Conservation (phyloP, 2,797 vertebrate species). For the Myotis daubentonii region DNA sequence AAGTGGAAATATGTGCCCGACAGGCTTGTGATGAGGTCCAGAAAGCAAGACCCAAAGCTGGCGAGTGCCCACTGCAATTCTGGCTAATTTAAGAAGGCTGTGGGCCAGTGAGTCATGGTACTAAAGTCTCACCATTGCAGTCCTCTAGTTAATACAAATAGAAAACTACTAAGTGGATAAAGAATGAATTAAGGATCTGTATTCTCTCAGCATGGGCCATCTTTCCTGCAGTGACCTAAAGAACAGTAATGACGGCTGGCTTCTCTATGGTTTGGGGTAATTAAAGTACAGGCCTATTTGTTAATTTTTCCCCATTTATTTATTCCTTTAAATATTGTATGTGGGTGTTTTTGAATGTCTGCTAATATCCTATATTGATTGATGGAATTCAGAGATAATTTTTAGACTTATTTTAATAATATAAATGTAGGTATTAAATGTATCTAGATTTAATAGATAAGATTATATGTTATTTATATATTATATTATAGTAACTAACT, state of each 20-base stretch:
- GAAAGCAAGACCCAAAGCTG: neutral
- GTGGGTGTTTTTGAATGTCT: neutral
- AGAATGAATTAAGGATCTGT: neutral
- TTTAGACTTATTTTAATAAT: conserved; percentile 14
- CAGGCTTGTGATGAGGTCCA: neutral
- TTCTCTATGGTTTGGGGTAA: neutral
- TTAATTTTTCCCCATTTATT: neutral
- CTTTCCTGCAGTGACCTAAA: neutral
- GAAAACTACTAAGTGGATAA: neutral
- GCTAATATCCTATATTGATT: neutral
- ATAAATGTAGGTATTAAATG: neutral
- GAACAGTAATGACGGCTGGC: neutral
- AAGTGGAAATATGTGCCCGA: neutral
- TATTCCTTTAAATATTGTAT: neutral
- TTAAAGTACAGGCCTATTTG: neutral
- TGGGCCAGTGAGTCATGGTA: neutral
- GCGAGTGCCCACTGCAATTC: neutral
- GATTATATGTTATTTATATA: no score
- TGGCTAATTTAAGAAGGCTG: neutral
- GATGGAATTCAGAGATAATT: neutral
- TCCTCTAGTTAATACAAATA: neutral
- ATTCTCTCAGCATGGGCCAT: neutral
- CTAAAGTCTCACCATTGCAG: neutral
- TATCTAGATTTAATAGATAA: neutral
- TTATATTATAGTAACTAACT: neutral